Evolutionary conservation across 1,140 invertebrate genomes (phyloP).

Genomic region (Drosophila pallidifrons): DNA sequence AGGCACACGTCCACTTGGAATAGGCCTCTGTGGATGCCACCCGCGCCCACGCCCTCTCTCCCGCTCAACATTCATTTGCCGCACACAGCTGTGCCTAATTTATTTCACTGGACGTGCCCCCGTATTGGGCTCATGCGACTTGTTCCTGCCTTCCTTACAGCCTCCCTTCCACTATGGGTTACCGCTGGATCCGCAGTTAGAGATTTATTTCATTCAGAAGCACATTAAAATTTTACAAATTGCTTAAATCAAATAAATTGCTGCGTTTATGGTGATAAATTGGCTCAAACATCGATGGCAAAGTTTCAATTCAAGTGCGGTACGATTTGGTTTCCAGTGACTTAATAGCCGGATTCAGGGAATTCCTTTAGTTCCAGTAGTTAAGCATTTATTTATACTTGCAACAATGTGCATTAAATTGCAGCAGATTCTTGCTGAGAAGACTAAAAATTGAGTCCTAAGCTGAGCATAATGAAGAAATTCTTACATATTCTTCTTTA

Average conservation of each 20-base stretch:
- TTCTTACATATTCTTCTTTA: too few relatives aligned
- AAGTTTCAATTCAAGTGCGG: slow-evolving; percentile 55
- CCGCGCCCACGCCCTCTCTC: not conserved
- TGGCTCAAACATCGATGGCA: slow-evolving; percentile 65
- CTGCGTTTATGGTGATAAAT: slow-evolving; percentile 80
- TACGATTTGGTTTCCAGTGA: too few relatives aligned
- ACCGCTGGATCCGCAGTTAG: slow-evolving; percentile 68
- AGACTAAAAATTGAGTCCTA: too few relatives aligned
- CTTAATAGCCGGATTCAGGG: not conserved
- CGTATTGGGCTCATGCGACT: slow-evolving; percentile 40
- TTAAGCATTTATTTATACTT: not conserved
- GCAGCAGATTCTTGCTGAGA: too few relatives aligned
- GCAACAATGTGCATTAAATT: not conserved
- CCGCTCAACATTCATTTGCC: slow-evolving; percentile 25
- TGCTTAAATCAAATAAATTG: slow-evolving; percentile 80
- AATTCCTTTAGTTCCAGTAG: not conserved
- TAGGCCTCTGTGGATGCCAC: slow-evolving; percentile 9
- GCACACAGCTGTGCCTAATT: slow-evolving; percentile 76
- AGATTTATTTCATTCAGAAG: slow-evolving; percentile 79
- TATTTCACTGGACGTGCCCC: slow-evolving; percentile 77
- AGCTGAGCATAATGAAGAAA: too few relatives aligned
- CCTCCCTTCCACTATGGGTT: slow-evolving; percentile 16
- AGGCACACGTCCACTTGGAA: slow-evolving; percentile 65
- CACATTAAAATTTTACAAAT: slow-evolving; percentile 82
- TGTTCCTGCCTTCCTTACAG: not conserved